These are phyloP conservation scores for Phania funesta DNA, from an alignment of 2,888 invertebrate species.

Conservation along the genomic window DNA sequence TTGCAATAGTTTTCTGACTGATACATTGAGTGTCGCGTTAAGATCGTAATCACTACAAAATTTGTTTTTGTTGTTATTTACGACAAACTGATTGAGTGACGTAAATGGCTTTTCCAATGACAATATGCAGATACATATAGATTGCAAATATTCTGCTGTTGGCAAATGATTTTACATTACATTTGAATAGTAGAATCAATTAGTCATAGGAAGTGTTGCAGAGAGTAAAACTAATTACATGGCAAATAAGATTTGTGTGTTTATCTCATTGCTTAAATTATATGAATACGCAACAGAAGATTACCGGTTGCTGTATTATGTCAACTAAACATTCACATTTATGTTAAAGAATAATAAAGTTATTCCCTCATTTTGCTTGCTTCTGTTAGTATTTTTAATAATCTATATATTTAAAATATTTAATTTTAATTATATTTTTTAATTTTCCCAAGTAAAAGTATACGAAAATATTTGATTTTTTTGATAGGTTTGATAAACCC, in stretches of 20 bases:
- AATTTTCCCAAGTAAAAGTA: too few species aligned
- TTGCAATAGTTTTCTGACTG: neutral
- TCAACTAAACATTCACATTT: too few species aligned
- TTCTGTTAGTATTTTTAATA: too few species aligned
- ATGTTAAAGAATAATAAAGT: too few species aligned
- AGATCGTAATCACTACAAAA: slow-evolving; percentile 10
- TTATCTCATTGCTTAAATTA: neutral
- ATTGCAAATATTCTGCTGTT: slow-evolving; percentile 8
- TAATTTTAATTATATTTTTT: too few species aligned
- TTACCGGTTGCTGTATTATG: too few species aligned
- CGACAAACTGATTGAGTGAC: slow-evolving; percentile 25
- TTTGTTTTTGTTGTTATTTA: neutral
- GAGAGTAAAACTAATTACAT: slow-evolving; percentile 9
- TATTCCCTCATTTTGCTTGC: too few species aligned
- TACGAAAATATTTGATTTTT: too few species aligned
- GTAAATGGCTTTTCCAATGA: slow-evolving; percentile 17
- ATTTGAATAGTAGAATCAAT: slow-evolving; percentile 13
- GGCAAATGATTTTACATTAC: slow-evolving; percentile 18
- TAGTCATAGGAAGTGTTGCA: slow-evolving; percentile 1
- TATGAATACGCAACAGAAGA: too few species aligned
- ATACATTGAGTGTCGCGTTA: slow-evolving; percentile 6
- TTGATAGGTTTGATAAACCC: too few species aligned
- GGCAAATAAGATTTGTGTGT: neutral
- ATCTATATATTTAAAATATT: too few species aligned
- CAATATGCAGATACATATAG: neutral